A percentile compares a stretch with the other conserved stretches of the same genome.
These are phyloP conservation scores for Scaptodrosophila latifasciaeformis DNA, from an alignment of 2,888 invertebrate genomes.

Conservation along the genomic window DNA sequence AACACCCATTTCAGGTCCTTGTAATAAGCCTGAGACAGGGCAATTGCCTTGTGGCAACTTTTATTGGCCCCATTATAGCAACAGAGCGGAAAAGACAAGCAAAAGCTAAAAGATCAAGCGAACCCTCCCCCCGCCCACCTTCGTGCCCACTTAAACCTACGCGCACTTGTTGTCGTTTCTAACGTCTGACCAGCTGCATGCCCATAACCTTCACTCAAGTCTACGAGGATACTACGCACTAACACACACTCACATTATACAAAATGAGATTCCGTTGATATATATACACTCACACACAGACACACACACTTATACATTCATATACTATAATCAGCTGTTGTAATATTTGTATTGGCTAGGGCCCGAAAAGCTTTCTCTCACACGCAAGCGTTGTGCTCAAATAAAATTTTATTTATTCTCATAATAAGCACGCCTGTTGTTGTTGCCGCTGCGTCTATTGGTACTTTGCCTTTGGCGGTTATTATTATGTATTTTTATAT, in stretches of 20 bases:
- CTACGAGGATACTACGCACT: slow-evolving; percentile 13
- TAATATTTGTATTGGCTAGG: too few species aligned
- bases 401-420: slow-evolving; percentile 10
- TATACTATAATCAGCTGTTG: slow-evolving; percentile 1
- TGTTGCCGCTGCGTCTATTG: slow-evolving; percentile 24
- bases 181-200: background rate
- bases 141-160: slow-evolving; percentile 12
- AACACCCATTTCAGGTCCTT: too few species aligned
- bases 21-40: too few species aligned
- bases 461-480: slow-evolving; percentile 25
- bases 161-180: slow-evolving; percentile 44
- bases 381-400: background rate
- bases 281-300: too few species aligned
- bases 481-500: slow-evolving; percentile 27
- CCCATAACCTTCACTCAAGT: too few species aligned
- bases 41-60: too few species aligned
- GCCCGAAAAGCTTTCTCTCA: background rate
- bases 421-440: slow-evolving; percentile 16
- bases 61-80: too few species aligned
- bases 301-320: too few species aligned
- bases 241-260: background rate
- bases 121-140: too few species aligned
- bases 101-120: slow-evolving; percentile 10
- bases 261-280: too few species aligned
- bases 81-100: slow-evolving; percentile 15